phyloP scores from a whole-genome alignment of 2,888 invertebrate species.

The Argyra leucocephala region DNA sequence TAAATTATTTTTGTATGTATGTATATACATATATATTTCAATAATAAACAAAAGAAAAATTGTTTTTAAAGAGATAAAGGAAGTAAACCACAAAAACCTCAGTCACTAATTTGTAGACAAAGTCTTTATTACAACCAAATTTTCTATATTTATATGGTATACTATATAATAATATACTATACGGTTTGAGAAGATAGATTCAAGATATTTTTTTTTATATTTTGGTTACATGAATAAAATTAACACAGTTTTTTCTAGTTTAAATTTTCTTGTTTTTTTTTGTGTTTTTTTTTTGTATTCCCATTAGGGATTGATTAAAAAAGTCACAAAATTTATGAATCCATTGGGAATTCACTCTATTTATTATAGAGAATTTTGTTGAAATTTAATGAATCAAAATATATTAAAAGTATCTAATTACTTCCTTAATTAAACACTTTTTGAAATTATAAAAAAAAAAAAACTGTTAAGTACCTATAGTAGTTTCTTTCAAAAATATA shows the following conservation, averaged over 20 bases:
- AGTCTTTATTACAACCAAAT: background rate
- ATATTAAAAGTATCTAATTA: background rate
- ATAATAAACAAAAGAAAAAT: too few relatives aligned
- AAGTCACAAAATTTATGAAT: background rate
- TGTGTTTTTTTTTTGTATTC: background rate
- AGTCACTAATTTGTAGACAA: background rate
- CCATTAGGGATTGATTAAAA: background rate
- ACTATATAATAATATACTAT: background rate
- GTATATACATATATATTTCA: too few relatives aligned
- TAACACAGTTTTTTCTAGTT: too few relatives aligned
- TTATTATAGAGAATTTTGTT: background rate
- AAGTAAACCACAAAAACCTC: constrained; percentile 6
- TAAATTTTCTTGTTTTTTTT: too few relatives aligned
- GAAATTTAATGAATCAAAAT: background rate
- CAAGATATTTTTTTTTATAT: background rate
- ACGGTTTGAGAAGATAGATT: background rate
- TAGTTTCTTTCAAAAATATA: too few relatives aligned
- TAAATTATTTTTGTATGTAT: background rate
- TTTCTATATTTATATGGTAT: background rate
- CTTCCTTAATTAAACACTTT: background rate
- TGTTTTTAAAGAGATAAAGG: background rate
- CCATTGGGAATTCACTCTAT: background rate
- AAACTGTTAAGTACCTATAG: too few relatives aligned
- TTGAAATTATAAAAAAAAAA: background rate
- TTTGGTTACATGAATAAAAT: too few relatives aligned